Percentiles rank a stretch among this genome's conserved stretches.
Evolutionary conservation across 1,140 invertebrate genomes (phyloP).

Genomic region (Samia ricini): DNA sequence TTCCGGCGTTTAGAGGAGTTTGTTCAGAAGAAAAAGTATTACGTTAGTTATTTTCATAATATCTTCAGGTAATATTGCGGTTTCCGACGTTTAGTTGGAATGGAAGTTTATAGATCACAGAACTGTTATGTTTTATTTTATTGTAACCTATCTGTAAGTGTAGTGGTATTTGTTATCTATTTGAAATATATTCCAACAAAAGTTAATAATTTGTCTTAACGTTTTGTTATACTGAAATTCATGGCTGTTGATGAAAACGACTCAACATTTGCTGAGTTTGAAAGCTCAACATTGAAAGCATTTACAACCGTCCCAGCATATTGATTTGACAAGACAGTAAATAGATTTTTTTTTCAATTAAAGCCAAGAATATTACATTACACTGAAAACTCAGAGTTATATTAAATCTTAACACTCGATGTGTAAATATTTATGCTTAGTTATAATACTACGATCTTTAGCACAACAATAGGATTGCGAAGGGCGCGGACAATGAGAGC

Average conservation of each 20-base stretch:
- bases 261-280: no score
- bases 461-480: background rate
- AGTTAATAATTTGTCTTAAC: no score
- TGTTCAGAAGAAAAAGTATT: background rate
- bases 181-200: no score
- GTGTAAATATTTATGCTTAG: background rate
- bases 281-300: no score
- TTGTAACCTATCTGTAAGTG: no score
- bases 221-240: no score
- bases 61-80: background rate
- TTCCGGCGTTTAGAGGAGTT: background rate
- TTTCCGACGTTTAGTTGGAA: background rate
- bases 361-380: background rate
- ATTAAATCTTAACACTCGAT: background rate
- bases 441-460: background rate
- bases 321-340: no score
- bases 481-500: background rate
- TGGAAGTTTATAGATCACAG: background rate
- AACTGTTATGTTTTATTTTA: no score
- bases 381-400: background rate
- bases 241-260: no score
- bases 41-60: background rate
- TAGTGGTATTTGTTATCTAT: no score
- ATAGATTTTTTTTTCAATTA: background rate
- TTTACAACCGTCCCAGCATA: no score